Evolutionary conservation across 1,140 invertebrate species (phyloP).

Genomic region (Pseudobourletiella spinata): DNA sequence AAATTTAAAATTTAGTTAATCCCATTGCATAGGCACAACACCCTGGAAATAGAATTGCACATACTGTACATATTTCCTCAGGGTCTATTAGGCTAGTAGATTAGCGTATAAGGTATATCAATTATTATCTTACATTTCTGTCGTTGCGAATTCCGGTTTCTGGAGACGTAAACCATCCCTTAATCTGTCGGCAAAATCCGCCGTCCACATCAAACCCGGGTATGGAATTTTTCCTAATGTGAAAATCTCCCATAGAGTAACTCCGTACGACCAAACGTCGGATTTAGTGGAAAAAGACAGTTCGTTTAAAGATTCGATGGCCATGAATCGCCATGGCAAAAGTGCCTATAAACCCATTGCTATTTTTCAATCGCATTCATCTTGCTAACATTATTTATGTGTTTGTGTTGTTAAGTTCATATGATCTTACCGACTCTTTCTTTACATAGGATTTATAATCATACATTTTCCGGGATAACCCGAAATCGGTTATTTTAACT

Average conservation of each 20-base stretch:
- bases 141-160: background rate
- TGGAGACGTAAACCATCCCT: background rate
- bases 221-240: conserved; percentile 46
- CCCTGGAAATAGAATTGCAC: background rate
- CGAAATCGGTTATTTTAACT: conserved; percentile 18
- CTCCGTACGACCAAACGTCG: conserved; percentile 81
- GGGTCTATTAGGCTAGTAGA: too few species aligned
- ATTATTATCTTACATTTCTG: background rate
- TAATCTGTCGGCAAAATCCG: conserved; percentile 1
- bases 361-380: background rate
- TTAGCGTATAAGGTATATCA: background rate
- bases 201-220: conserved; percentile 2
- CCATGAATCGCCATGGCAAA: conserved; percentile 75
- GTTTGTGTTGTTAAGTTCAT: background rate
- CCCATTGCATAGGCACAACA: background rate
- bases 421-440: conserved; percentile 5
- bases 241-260: conserved; percentile 78
- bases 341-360: background rate
- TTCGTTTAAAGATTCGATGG: conserved; percentile 69
- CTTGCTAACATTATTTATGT: background rate
- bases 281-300: conserved; percentile 68
- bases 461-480: conserved; percentile 6
- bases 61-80: background rate
- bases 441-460: conserved; percentile 9
- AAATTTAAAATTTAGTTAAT: background rate